These are phyloP conservation scores for Lepisosteus osseus DNA, from an alignment of 2,113 vertebrate genomes.

Conservation along the genomic window DNA sequence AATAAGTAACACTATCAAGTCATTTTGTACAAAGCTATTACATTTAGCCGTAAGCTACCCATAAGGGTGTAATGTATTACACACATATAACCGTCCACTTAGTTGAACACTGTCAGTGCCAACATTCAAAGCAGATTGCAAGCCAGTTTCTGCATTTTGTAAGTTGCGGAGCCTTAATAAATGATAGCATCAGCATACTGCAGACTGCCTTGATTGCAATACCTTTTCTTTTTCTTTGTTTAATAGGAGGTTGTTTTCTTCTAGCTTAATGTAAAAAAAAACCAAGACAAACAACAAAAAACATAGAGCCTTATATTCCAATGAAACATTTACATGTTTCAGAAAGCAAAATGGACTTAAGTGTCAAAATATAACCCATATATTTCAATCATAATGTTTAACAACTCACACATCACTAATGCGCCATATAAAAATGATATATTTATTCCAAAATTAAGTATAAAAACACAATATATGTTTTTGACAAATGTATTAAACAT, in stretches of 20 bases:
- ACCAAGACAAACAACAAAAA: too few relatives aligned
- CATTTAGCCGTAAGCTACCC: background rate
- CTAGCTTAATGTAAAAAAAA: constrained; percentile 9
- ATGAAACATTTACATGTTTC: constrained; percentile 16
- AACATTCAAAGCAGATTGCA: background rate
- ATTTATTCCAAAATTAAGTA: too few relatives aligned
- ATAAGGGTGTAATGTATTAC: background rate
- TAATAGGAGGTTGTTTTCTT: background rate
- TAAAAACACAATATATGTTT: too few relatives aligned
- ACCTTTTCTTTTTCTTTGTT: constrained; percentile 4
- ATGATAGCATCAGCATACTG: background rate
- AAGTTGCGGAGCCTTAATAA: background rate
- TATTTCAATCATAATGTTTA: too few relatives aligned
- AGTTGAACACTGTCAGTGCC: background rate
- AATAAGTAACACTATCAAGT: constrained; percentile 6
- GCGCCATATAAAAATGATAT: too few relatives aligned
- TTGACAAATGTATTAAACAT: too few relatives aligned
- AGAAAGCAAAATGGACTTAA: constrained; percentile 32
- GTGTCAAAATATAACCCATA: too few relatives aligned
- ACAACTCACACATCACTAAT: too few relatives aligned
- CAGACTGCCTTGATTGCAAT: background rate
- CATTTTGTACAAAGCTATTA: background rate
- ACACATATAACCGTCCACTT: background rate
- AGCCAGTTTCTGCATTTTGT: too few relatives aligned
- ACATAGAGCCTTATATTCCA: too few relatives aligned